Percentiles rank a stretch among this genome's conserved stretches.
Conservation (phyloP, 2,113 vertebrate species). For the Paramisgurnus dabryanus region DNA sequence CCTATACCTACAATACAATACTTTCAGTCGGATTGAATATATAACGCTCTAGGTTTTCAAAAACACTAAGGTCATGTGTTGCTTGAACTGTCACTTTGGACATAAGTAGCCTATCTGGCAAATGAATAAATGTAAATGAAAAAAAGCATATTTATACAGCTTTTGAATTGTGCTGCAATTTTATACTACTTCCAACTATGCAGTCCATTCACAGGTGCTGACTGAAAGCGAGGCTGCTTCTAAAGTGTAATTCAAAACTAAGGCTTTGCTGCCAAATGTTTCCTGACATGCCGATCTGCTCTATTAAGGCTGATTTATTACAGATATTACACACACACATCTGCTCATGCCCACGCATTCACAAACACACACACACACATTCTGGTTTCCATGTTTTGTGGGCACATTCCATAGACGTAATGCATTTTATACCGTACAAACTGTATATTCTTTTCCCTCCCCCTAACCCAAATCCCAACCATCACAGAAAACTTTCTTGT, state of each 20-base stretch:
- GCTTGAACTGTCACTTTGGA: no score
- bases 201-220: conserved; percentile 12
- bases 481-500: no score
- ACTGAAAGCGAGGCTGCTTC: conserved; percentile 9
- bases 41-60: no score
- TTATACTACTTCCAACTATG: background rate
- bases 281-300: conserved; percentile 32
- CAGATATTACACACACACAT: conserved; percentile 43
- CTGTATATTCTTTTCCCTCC: background rate
- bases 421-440: no score
- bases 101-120: no score
- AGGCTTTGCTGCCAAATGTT: conserved; percentile 48
- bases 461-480: background rate
- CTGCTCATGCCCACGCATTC: conserved; percentile 26
- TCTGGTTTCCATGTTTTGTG: background rate
- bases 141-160: background rate
- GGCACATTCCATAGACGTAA: no score
- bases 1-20: no score
- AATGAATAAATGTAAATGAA: no score
- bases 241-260: conserved; percentile 33
- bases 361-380: background rate
- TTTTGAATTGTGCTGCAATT: background rate
- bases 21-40: no score
- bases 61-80: no score
- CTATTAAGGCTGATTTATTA: conserved; percentile 52